Evolutionary conservation across 2,113 vertebrate species (phyloP).

Genomic region (Melanotaenia duboulayi): DNA sequence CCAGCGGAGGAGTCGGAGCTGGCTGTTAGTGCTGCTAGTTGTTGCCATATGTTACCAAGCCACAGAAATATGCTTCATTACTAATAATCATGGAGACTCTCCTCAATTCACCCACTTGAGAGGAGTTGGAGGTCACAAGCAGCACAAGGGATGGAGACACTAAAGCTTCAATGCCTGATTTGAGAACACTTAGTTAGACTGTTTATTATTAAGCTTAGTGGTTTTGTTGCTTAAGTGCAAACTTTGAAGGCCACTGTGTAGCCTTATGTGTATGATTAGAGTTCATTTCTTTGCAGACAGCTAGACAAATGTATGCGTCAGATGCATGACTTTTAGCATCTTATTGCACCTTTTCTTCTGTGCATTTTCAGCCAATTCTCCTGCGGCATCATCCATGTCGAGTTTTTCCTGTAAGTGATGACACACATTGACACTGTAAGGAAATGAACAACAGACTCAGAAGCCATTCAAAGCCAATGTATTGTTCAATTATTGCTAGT

Average conservation of each 20-base stretch:
- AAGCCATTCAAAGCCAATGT: no score
- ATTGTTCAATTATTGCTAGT: no score
- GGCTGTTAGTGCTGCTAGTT: slow-evolving; percentile 31
- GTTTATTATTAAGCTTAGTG: neutral
- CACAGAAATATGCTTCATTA: neutral
- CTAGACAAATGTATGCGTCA: neutral
- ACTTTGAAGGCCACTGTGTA: neutral
- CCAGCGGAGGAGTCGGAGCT: slow-evolving; percentile 30
- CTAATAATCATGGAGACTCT: slow-evolving; percentile 8
- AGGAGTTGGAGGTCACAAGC: slow-evolving; percentile 14
- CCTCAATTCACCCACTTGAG: neutral
- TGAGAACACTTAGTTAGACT: neutral
- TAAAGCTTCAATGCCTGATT: neutral
- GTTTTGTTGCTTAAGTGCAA: slow-evolving; percentile 4
- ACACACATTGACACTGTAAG: no score
- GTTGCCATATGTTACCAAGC: slow-evolving; percentile 21
- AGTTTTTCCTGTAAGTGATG: no score
- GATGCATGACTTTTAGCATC: no score
- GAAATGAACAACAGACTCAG: no score
- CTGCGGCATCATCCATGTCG: no score
- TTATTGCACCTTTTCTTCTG: no score
- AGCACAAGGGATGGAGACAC: neutral
- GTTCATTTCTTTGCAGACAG: slow-evolving; percentile 13
- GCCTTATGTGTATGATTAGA: neutral
- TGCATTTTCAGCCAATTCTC: no score